These are phyloP conservation scores for Polia nebulosa DNA, from an alignment of 2,888 invertebrate species.

Conservation along the genomic window DNA sequence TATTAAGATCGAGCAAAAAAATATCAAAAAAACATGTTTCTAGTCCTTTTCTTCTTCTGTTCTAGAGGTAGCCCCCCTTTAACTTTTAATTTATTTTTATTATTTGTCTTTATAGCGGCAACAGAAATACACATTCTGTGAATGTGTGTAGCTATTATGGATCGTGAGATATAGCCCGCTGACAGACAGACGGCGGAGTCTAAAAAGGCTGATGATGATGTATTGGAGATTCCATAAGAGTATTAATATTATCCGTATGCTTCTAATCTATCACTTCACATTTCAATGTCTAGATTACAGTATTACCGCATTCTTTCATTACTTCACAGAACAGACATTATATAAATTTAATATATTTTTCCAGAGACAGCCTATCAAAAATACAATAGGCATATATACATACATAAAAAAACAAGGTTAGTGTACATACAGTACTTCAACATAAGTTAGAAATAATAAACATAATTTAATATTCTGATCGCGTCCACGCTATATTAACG, in stretches of 20 bases:
- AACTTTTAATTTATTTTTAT: no score
- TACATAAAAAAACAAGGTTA: constrained; percentile 42
- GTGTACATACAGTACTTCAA: constrained; percentile 11
- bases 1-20: no score
- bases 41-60: no score
- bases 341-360: background rate
- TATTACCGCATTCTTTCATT: constrained; percentile 7
- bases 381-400: constrained; percentile 18
- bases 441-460: constrained; percentile 28
- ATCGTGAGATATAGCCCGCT: no score
- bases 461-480: constrained; percentile 47
- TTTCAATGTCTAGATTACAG: constrained; percentile 32
- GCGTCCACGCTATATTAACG: constrained; percentile 36
- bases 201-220: no score
- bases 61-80: no score
- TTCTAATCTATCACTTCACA: constrained; percentile 11
- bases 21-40: no score
- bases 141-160: no score
- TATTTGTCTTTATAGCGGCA: no score
- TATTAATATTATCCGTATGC: constrained; percentile 9
- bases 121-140: no score
- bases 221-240: constrained; percentile 19
- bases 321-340: constrained; percentile 10
- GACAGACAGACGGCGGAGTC: no score
- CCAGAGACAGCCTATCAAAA: constrained; percentile 25